These are phyloP conservation scores for Allolobophora icterica DNA, from an alignment of 2,888 invertebrate species.

Conservation along the genomic window DNA sequence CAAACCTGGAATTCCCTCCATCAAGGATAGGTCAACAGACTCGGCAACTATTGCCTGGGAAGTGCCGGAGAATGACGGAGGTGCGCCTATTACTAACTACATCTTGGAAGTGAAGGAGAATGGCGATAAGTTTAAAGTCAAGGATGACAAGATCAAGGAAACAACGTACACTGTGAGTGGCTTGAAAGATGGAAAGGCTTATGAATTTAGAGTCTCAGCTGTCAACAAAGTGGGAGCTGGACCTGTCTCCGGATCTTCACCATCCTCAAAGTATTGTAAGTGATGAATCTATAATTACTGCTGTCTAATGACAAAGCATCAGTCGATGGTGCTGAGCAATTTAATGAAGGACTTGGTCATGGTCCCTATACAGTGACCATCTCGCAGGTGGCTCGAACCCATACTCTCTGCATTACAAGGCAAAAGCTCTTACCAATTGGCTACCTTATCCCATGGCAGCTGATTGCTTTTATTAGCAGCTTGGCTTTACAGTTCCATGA, in stretches of 20 bases:
- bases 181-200: constrained; percentile 88
- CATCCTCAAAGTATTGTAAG: constrained; percentile 47
- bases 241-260: constrained; percentile 41
- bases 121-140: constrained; percentile 55
- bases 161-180: constrained; percentile 67
- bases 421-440: too few species aligned
- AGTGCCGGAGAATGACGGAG: constrained; percentile 47
- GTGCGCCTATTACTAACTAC: constrained; percentile 45
- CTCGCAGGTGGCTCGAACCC: too few species aligned
- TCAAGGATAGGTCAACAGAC: constrained; percentile 40
- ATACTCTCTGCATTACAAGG: too few species aligned
- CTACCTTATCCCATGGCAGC: too few species aligned
- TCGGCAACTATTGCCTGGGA: constrained; percentile 45
- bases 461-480: too few species aligned
- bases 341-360: too few species aligned
- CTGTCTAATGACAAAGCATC: too few species aligned
- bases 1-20: constrained; percentile 40
- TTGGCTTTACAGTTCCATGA: too few species aligned
- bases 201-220: constrained; percentile 85
- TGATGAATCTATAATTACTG: neutral
- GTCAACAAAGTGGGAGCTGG: constrained; percentile 91
- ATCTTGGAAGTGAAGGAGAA: constrained; percentile 48
- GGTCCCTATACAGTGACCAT: too few species aligned
- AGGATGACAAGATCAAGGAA: constrained; percentile 53
- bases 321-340: too few species aligned